Evolutionary conservation across 2,888 invertebrate genomes (phyloP).

Genomic region (Anoncus sp.): DNA sequence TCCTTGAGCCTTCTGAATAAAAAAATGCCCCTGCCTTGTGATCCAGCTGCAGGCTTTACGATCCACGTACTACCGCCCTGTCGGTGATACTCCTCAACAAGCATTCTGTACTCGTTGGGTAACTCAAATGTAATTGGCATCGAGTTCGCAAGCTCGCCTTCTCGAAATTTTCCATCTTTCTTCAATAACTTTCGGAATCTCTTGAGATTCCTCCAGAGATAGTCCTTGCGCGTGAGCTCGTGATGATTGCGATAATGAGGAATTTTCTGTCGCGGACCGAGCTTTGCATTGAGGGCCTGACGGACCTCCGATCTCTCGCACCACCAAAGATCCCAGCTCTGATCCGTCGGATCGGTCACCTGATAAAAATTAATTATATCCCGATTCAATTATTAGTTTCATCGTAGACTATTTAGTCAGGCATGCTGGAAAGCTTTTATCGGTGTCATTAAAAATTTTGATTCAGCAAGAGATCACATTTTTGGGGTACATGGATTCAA

Average conservation of each 20-base stretch:
- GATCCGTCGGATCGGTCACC: conserved; percentile 74
- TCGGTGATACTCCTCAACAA: conserved; percentile 86
- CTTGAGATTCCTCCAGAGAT: conserved; percentile 85
- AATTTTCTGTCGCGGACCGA: conserved; percentile 82
- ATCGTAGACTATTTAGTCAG: background rate
- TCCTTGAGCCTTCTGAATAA: conserved; percentile 84
- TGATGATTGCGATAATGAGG: conserved; percentile 87
- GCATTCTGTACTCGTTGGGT: conserved; percentile 86
- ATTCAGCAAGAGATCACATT: background rate
- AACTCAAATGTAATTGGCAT: conserved; percentile 86
- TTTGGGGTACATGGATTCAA: no score
- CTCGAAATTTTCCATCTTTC: conserved; percentile 75
- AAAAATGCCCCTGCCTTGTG: conserved; percentile 87
- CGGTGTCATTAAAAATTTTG: background rate
- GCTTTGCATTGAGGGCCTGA: conserved; percentile 73
- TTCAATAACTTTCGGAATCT: conserved; percentile 79
- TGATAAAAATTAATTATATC: conserved; percentile 63
- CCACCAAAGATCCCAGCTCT: conserved; percentile 86
- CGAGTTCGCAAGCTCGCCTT: conserved; percentile 84
- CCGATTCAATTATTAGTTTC: background rate
- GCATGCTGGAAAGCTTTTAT: background rate
- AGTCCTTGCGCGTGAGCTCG: conserved; percentile 86
- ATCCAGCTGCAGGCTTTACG: conserved; percentile 86
- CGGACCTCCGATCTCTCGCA: conserved; percentile 85
- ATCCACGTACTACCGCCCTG: conserved; percentile 86